phyloP scores from a whole-genome alignment of 2,113 vertebrate species.

The Bothrops jararaca region DNA sequence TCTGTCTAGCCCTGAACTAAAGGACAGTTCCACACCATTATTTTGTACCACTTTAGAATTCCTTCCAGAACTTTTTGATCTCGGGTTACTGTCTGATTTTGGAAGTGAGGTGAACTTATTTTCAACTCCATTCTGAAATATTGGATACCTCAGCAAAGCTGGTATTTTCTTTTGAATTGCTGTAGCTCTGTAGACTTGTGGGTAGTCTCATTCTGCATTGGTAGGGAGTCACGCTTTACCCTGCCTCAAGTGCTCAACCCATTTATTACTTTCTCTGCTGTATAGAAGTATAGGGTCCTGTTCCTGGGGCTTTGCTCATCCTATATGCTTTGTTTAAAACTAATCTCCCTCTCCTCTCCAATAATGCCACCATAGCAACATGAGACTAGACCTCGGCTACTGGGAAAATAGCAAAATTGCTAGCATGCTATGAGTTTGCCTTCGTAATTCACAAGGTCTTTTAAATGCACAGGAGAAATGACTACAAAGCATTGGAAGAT shows the following conservation, averaged over 20 bases:
- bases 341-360: neutral
- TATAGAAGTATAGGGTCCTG: neutral
- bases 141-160: neutral
- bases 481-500: neutral
- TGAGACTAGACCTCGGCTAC: neutral
- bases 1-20: conserved; percentile 42
- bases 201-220: neutral
- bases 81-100: neutral
- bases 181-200: neutral
- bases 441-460: neutral
- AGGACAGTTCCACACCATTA: neutral
- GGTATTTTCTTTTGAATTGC: neutral
- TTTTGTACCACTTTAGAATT: neutral
- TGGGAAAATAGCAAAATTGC: neutral
- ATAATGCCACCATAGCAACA: neutral
- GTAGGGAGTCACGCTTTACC: neutral
- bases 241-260: neutral
- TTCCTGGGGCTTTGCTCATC: neutral
- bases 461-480: neutral
- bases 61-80: neutral
- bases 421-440: neutral
- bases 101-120: neutral
- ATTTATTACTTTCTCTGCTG: neutral
- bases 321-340: neutral
- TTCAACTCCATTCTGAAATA: neutral